Evolutionary conservation across 1,140 invertebrate genomes (phyloP).

Genomic region (Bombus waltoni): DNA sequence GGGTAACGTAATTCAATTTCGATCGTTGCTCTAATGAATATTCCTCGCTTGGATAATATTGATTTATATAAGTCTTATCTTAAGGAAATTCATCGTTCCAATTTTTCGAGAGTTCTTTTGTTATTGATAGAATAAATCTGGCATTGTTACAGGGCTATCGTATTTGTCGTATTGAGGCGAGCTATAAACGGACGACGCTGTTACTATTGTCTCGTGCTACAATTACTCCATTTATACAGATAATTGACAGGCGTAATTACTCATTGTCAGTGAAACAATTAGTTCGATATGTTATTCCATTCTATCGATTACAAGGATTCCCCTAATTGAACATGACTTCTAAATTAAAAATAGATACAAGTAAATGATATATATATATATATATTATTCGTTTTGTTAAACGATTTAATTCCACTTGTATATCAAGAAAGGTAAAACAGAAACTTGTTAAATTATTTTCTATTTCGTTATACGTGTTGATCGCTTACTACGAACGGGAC

Average conservation of each 20-base stretch:
- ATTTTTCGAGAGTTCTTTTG: neutral
- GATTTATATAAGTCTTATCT: neutral
- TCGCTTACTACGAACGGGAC: too few species aligned
- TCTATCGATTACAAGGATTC: neutral
- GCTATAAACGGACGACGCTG: neutral
- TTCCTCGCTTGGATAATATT: neutral
- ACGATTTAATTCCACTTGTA: neutral
- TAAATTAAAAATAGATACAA: neutral
- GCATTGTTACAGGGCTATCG: neutral
- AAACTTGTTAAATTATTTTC: neutral
- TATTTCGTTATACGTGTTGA: neutral
- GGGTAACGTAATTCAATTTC: neutral
- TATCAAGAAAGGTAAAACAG: neutral
- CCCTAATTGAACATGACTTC: neutral
- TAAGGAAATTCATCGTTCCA: neutral
- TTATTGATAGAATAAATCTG: neutral
- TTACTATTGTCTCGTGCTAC: neutral
- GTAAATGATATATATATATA: neutral
- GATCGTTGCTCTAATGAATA: neutral
- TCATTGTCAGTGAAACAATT: neutral
- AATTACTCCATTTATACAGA: neutral
- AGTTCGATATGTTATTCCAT: neutral
- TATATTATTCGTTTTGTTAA: neutral
- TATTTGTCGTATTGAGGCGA: neutral
- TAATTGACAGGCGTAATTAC: neutral